Base-by-base conservation (phyloP, 2,113 vertebrate species). In the Leucoraja erinaceus region DNA sequence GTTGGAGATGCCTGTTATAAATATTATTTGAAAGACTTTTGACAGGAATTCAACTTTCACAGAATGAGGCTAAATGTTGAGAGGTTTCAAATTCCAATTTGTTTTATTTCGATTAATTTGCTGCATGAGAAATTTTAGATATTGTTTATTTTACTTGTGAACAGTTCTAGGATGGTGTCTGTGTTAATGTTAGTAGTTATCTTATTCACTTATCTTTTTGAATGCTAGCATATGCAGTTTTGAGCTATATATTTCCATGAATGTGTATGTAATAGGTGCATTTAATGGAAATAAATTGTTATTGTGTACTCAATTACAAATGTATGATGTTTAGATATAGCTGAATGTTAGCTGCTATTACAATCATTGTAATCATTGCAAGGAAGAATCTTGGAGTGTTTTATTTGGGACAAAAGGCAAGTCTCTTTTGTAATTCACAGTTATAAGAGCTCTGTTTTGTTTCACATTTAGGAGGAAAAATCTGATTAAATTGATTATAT, bases 381-480 rank as follows among this genome's bases (percentile, higher is more conserved):
- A 83, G 59, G 14, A 31, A 88, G 4, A 54, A 74, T 22, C 33
- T 28, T 91, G 22, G 33, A 91, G 47, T 5, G 28, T 8, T 47
- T 91, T 72, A 8, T 54, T 72, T 72, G 33, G 54, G 22, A 18
- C 86, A 63, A 90, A 33, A 68, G 33, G 90, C 70, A 59, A 91
- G 18, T 25, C 33, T 90, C 1, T 74, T 91, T 47, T 47, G 25
- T 54, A 9, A 74, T 47, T 74, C 66, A 72, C 3, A 72, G 33
- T 47, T 88, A 66, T 5, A 91, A 72, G 63, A 54, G 70, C 11
- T 91, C 38, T 28, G 68, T 54, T 72, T 91, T 38, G 88, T 90
- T 91, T 91, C 33, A 91, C 90, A 47, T 74, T 3, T 25, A 74
- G 22, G 68, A 10, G 14, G n/a, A 91, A 91, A 72, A 91, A 91